Evolutionary conservation across 2,888 invertebrate genomes (phyloP).

Genomic region (Dasypogon diadema): DNA sequence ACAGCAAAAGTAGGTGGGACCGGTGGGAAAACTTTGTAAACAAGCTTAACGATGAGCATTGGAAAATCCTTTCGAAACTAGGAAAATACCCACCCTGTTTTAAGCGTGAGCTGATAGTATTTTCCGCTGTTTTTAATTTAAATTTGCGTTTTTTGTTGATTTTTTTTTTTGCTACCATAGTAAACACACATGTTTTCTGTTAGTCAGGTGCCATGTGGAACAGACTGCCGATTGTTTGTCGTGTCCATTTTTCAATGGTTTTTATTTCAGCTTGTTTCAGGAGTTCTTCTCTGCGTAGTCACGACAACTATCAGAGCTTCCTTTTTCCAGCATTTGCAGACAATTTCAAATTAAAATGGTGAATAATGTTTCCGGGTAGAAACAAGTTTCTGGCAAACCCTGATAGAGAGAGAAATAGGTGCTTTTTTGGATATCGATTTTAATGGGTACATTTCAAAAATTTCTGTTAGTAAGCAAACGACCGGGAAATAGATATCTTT

Average conservation of each 20-base stretch:
- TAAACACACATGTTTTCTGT: constrained; percentile 22
- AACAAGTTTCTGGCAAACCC: no score
- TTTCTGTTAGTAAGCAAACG: no score
- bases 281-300: constrained; percentile 14
- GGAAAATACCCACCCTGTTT: background rate
- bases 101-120: background rate
- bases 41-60: background rate
- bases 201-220: background rate
- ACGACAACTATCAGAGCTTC: background rate
- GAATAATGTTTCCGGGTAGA: no score
- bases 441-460: no score
- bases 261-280: background rate
- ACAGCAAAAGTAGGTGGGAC: background rate
- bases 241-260: constrained; percentile 9
- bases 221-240: constrained; percentile 23
- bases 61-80: background rate
- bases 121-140: constrained; percentile 30
- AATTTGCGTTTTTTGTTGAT: constrained; percentile 26
- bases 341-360: constrained; percentile 33
- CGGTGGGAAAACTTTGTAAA: background rate
- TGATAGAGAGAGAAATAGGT: no score
- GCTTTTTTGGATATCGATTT: no score
- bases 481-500: no score
- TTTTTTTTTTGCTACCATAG: constrained; percentile 4
- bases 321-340: constrained; percentile 1